Percentiles rank a stretch among this genome's conserved stretches.
phyloP scores from a whole-genome alignment of 2,797 vertebrate species.

The Rhynchotus rufescens region DNA sequence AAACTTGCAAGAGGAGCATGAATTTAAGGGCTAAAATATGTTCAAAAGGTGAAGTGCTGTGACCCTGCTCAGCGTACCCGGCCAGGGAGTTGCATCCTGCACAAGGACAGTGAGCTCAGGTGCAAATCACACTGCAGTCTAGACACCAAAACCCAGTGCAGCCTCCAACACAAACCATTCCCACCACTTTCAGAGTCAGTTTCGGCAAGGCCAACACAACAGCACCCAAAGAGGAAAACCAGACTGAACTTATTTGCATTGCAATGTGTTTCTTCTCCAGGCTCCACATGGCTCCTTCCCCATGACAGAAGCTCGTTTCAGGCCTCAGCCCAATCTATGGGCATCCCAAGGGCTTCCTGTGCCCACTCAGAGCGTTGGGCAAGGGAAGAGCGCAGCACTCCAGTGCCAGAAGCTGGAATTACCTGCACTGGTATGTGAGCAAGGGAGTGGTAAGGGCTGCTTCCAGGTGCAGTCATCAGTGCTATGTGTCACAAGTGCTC shows the following conservation, averaged over 20 bases:
- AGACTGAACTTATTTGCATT: fast-evolving
- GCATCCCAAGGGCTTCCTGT: not conserved
- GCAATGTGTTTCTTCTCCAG: not conserved
- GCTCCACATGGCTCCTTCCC: not conserved
- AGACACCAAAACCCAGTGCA: fast-evolving
- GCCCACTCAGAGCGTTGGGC: not conserved
- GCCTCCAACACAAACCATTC: fast-evolving
- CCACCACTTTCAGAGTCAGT: not conserved
- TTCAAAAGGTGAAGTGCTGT: not conserved
- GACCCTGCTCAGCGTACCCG: not conserved
- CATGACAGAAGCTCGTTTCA: not conserved
- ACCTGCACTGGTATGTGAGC: not conserved
- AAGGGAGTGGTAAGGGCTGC: not conserved
- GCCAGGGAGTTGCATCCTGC: not conserved
- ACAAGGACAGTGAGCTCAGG: fast-evolving
- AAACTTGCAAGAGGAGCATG: not conserved
- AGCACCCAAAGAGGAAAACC: not conserved
- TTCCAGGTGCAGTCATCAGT: fast-evolving
- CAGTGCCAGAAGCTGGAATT: not conserved
- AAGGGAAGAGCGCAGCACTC: no score
- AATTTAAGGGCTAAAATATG: not conserved
- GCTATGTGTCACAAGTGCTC: fast-evolving
- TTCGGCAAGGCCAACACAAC: not conserved
- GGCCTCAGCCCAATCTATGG: not conserved
- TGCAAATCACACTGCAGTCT: not conserved